phyloP scores from a whole-genome alignment of 2,113 vertebrate species.

The Orthonyx spaldingii region DNA sequence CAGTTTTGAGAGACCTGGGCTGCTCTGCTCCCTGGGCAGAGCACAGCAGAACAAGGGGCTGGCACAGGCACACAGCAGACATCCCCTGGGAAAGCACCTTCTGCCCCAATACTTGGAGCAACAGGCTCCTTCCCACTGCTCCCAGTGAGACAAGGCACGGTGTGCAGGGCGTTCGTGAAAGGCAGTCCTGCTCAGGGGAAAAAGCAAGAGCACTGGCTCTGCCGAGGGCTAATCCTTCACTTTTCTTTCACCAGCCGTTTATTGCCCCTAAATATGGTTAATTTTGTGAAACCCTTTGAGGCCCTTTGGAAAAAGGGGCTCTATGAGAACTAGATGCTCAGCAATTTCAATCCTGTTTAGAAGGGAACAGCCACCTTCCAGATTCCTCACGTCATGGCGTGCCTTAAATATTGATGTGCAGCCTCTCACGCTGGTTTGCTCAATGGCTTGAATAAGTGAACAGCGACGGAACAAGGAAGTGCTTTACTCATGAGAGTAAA shows the following conservation, averaged over 20 bases:
- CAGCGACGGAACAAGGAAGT: not conserved
- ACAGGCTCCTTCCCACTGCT: not conserved
- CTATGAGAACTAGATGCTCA: not conserved
- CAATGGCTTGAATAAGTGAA: not conserved
- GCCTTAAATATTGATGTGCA: slow-evolving; percentile 24
- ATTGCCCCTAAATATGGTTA: not conserved
- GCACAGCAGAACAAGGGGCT: not conserved
- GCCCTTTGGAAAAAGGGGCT: not conserved
- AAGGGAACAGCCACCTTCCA: not conserved
- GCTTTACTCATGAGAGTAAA: not conserved
- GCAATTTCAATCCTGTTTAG: not conserved
- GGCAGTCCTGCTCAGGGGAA: not conserved
- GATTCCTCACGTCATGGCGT: not conserved
- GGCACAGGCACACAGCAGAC: not conserved
- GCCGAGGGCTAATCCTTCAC: not conserved
- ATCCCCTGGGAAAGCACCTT: not conserved
- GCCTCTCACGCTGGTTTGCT: not conserved
- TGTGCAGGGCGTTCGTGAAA: accelerated
- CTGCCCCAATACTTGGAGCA: not conserved
- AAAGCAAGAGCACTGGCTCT: not conserved
- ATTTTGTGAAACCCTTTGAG: not conserved
- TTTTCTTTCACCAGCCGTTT: not conserved
- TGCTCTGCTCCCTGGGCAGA: not conserved
- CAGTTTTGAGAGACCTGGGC: not conserved
- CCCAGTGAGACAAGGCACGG: not conserved